Evolutionary conservation across 2,113 vertebrate genomes (phyloP).

Genomic region (Irena cyanogastra): DNA sequence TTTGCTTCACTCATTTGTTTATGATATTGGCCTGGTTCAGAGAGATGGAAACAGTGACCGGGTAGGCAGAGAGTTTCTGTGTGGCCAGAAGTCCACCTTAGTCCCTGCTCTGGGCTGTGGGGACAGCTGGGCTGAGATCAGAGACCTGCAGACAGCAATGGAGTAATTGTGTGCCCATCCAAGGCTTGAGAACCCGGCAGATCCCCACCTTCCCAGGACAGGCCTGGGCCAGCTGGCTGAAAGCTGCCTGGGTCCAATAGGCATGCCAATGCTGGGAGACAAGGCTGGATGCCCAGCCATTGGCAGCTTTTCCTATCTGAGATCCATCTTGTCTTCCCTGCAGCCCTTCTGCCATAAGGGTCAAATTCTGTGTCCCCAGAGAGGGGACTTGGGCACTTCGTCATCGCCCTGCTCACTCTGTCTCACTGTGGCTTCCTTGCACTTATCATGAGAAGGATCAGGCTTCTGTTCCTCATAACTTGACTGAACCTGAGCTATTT

Average conservation of each 20-base stretch:
- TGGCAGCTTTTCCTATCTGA: background rate
- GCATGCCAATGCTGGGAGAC: background rate
- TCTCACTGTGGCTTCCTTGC: background rate
- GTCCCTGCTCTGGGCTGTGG: fast-evolving
- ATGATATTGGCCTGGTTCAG: background rate
- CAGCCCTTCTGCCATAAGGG: background rate
- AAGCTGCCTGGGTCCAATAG: background rate
- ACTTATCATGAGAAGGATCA: background rate
- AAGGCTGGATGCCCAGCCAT: background rate
- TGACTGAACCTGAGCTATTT: background rate
- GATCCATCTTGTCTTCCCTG: background rate
- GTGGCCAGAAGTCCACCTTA: background rate
- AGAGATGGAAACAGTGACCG: background rate
- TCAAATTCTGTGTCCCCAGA: background rate
- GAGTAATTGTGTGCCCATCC: background rate
- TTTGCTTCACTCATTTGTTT: background rate
- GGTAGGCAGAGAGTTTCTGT: background rate
- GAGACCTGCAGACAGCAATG: background rate
- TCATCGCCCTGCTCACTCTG: background rate
- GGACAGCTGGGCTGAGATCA: background rate
- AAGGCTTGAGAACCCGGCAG: background rate
- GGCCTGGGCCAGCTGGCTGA: background rate
- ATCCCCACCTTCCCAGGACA: background rate
- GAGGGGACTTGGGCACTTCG: background rate
- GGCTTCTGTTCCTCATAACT: background rate